Conservation (phyloP, 2,113 vertebrate genomes). For the Cochlearius cochlearius region DNA sequence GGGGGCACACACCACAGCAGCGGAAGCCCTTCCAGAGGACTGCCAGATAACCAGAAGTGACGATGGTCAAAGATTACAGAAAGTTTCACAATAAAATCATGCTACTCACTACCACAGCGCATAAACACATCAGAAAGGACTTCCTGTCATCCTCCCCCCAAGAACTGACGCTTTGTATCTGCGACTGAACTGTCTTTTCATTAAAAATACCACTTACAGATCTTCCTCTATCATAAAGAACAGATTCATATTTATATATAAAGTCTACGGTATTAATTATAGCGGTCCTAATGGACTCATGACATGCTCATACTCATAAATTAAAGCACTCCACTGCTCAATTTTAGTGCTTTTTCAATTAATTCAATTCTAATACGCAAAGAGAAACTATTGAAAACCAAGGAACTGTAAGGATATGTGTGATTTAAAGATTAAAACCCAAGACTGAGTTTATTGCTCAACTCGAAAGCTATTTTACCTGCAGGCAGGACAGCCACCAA, state of each 20-base stretch:
- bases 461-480: slow-evolving; percentile 75
- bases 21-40: neutral
- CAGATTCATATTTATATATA: neutral
- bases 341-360: neutral
- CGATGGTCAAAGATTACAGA: neutral
- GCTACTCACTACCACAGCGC: neutral
- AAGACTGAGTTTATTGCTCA: neutral
- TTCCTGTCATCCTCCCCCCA: neutral
- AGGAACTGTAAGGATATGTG: neutral
- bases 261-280: neutral
- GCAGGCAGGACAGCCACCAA: slow-evolving; percentile 97
- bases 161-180: neutral
- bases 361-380: neutral
- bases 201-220: neutral
- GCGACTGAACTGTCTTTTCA: neutral
- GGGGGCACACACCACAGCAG: neutral
- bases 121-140: neutral
- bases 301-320: neutral
- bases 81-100: neutral
- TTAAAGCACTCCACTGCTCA: neutral
- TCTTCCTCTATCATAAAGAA: neutral
- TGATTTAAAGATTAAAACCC: neutral
- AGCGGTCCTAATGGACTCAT: neutral
- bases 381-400: neutral
- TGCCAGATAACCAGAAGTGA: neutral